These are phyloP conservation scores for Sinocyclocheilus grahami DNA, from an alignment of 2,113 vertebrate genomes.

Conservation along the genomic window DNA sequence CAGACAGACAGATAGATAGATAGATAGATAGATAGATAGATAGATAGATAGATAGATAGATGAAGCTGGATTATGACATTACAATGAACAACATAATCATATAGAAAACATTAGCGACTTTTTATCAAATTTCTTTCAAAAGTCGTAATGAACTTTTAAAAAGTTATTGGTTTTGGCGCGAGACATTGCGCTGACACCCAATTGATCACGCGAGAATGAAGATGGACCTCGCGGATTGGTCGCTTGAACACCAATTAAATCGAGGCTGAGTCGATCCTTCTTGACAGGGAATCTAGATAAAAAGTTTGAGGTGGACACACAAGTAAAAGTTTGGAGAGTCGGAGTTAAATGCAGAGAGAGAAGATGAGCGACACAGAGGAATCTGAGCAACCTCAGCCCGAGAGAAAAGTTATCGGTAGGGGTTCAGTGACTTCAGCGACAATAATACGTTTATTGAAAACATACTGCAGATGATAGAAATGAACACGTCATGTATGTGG, in stretches of 20 bases:
- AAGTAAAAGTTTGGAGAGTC: slow-evolving; percentile 58
- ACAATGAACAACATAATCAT: not conserved
- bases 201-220: slow-evolving; percentile 51
- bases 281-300: slow-evolving; percentile 65
- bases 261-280: slow-evolving; percentile 24
- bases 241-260: slow-evolving; percentile 66
- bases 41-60: not conserved
- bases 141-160: not conserved
- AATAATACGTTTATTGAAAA: not conserved
- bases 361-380: slow-evolving; percentile 77
- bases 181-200: slow-evolving; percentile 45
- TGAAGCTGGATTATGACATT: not conserved
- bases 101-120: not conserved
- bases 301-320: slow-evolving; percentile 60
- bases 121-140: not conserved
- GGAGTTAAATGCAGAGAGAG: slow-evolving; percentile 58
- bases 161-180: slow-evolving; percentile 33
- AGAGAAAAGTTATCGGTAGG: slow-evolving; percentile 79
- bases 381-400: slow-evolving; percentile 68
- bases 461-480: not conserved
- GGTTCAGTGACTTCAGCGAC: not conserved
- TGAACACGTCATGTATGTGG: not conserved
- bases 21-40: too few relatives aligned
- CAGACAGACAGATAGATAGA: not conserved
- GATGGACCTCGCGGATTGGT: slow-evolving; percentile 54